phyloP scores from a whole-genome alignment of 2,888 invertebrate species.

The Electrophaes corylata region DNA sequence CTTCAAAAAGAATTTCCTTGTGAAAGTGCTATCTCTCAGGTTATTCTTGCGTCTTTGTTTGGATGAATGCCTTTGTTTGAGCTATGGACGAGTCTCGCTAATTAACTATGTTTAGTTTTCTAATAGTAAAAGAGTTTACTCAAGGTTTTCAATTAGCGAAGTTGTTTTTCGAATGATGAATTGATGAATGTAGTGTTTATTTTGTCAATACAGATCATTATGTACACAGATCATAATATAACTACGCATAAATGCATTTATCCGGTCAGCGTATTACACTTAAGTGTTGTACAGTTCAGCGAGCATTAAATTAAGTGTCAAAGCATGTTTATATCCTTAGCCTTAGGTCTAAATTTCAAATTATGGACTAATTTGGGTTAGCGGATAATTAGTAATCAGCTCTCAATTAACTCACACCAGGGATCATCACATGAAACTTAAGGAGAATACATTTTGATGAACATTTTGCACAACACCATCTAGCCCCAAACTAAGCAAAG shows the following conservation, averaged over 20 bases:
- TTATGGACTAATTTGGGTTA: too few relatives aligned
- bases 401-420: too few relatives aligned
- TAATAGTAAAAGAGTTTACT: neutral
- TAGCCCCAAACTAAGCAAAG: too few relatives aligned
- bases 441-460: too few relatives aligned
- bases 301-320: neutral
- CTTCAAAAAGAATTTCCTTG: slow-evolving; percentile 7
- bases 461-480: too few relatives aligned
- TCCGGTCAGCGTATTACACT: neutral
- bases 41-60: slow-evolving; percentile 1
- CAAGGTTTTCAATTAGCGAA: too few relatives aligned
- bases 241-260: neutral
- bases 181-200: neutral
- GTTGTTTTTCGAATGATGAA: neutral
- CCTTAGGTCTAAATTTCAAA: neutral
- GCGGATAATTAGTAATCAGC: too few relatives aligned
- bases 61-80: neutral
- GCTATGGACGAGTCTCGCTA: neutral
- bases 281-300: neutral
- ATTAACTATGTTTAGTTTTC: neutral
- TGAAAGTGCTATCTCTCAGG: neutral
- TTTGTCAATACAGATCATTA: neutral
- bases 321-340: neutral
- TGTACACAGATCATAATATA: too few relatives aligned
- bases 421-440: too few relatives aligned